Evolutionary conservation across 2,888 invertebrate genomes (phyloP), one percentile per base, ranked within the genome.

Genomic region (Choristoneura rosaceana): DNA sequence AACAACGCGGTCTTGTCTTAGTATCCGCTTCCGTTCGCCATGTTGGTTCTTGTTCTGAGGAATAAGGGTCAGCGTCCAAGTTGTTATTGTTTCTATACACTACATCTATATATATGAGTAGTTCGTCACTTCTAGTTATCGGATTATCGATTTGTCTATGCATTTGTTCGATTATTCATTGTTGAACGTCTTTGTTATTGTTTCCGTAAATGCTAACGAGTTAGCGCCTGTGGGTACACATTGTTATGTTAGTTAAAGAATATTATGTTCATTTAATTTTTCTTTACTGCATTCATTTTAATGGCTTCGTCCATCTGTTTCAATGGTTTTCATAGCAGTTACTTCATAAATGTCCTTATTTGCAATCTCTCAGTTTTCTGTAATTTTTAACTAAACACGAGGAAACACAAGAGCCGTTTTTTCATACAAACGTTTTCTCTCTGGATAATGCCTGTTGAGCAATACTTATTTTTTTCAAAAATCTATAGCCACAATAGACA

Each of bases 1-100:
- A 85, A 93, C 93, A 92, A 91, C 89, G 90, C 87, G 85, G 82
- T 87, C 87, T 90, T 92, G 90, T 92, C 88, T 85, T 84, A 78
- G 81, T 82, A 81, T 86, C 87, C 86, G 90, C 86, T 90, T 91
- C 91, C 91, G 90, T 83, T 81, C 84, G 82, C 83, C 83, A 82
- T 82, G 77, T 79, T 78, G 74, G 55, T 73, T 76, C 68, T 62
- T 43, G 62, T 66, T 69, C 71, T 74, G 59, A 70, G 43, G 69
- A 73, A 76, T 71, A 61, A 71, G 68, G 74, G 75, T 75, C 75
- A 75, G 74, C 65, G 70, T 70, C 73, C 73, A 73, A 47, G 12
- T 33, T 64, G 62, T 62, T 62, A 64, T 64, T 64, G 64, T 64
- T 61, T 61, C 61, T 17, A 41, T 61, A 10, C 50, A 34, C 15